Base-by-base conservation (phyloP, 2,888 invertebrate genomes). In the Diloba caeruleocephala region DNA sequence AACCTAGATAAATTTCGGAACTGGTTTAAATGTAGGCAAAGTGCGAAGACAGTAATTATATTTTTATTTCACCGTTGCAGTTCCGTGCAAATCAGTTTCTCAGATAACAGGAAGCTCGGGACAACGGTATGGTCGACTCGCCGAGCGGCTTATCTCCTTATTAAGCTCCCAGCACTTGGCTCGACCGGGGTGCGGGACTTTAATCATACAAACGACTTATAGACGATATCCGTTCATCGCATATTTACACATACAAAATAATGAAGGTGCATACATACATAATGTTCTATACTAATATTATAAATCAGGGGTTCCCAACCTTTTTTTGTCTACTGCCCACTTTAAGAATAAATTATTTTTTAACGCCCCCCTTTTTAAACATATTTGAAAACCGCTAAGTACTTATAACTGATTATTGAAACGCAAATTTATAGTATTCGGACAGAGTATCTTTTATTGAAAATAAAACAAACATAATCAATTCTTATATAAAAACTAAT, bases 111-210 rank as follows among this genome's bases (percentile, higher is more conserved):
- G 65, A 55, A 34, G 45, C 33, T 28, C 8, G 28, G 25, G 36
- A 37, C 58, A 71, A 71, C 71, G 70, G 73, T 69, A 69, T 29
- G 37, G 43, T 26, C 10, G 10, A 19, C 19, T 32, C n/a, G 38
- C 26, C 28, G 14, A 23, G 26, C 58, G 31, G 28, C 32, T 36
- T 28, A 13, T 9, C 14, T 21, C 4, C 10, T 31, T 19, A 26
- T 10, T 28, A 38, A 38, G n/a, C 10, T 1, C 38, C 23, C n/a
- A 25, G 34, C 23, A 13, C 41, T 45, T 45, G 33, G 4, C 26
- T 14, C 13, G 41, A 32, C 13, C 25, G 21, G 9, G 21, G n/a
- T 36, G 21, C 23, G 10, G 8, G 7, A 15, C 6, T 12, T 31
- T 10, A 32, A 31, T 42, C 14, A 32, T 14, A 23, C 7, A 14